Percentiles rank a stretch among this genome's conserved stretches.
These are phyloP conservation scores for Xenus cinereus DNA, from an alignment of 2,113 vertebrate genomes.

Conservation along the genomic window DNA sequence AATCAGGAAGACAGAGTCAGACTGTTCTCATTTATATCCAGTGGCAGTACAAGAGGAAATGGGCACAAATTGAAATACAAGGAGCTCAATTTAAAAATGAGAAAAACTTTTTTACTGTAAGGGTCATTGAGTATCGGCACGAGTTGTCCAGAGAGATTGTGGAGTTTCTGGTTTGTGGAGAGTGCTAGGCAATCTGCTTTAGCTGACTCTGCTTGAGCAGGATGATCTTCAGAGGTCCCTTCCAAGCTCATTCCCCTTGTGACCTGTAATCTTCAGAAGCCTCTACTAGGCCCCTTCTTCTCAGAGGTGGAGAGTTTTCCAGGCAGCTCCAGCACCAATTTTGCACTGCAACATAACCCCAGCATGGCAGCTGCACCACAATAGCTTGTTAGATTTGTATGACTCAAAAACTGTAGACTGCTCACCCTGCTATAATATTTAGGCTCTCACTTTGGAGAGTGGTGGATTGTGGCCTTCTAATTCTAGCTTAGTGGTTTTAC, in stretches of 20 bases:
- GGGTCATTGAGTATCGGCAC: neutral
- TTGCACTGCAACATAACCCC: neutral
- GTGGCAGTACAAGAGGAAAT: neutral
- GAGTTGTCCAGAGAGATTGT: neutral
- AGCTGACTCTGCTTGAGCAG: neutral
- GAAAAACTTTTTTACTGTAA: neutral
- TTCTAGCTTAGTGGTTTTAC: neutral
- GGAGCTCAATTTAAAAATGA: neutral
- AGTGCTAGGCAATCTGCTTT: neutral
- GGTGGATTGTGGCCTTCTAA: neutral
- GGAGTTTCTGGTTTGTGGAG: neutral
- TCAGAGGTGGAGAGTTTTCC: neutral
- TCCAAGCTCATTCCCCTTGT: neutral
- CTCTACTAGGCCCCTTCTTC: neutral
- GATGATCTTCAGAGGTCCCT: neutral
- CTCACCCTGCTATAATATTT: neutral
- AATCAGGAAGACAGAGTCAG: neutral
- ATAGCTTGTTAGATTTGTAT: neutral
- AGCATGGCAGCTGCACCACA: neutral
- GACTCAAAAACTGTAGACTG: neutral
- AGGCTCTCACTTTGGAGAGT: neutral
- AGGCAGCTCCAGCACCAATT: neutral
- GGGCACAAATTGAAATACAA: neutral
- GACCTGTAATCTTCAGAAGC: neutral
- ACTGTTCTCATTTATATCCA: neutral